Percentiles rank a stretch among this genome's conserved stretches.
These are phyloP conservation scores for Agonopterix subpropinquella DNA, from an alignment of 2,888 invertebrate species.

Conservation along the genomic window DNA sequence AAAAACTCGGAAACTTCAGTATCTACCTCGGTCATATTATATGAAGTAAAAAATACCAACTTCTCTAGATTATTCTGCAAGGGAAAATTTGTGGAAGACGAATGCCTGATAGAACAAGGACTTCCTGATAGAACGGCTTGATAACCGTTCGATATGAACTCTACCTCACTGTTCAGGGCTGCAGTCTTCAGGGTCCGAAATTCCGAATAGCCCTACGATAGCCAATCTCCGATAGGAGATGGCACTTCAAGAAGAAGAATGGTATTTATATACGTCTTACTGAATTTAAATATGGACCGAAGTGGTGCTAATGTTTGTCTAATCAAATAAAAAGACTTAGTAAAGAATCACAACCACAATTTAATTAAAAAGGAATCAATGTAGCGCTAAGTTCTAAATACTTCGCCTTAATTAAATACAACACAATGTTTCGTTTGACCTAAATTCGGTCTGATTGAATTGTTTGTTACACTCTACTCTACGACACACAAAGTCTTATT, in stretches of 20 bases:
- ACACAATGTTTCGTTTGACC: constrained; percentile 35
- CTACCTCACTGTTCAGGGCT: no score
- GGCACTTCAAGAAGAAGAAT: background rate
- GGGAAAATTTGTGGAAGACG: no score
- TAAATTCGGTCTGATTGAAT: constrained; percentile 25
- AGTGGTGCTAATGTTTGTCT: background rate
- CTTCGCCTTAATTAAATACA: constrained; percentile 27
- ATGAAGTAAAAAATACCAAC: no score
- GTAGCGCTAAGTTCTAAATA: constrained; percentile 8
- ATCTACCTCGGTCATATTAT: no score
- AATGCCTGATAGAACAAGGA: no score
- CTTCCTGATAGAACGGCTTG: no score
- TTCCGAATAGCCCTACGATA: no score
- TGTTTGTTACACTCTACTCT: constrained; percentile 4
- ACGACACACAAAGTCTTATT: background rate
- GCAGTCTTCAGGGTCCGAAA: no score
- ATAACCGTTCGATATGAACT: background rate
- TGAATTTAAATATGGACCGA: background rate
- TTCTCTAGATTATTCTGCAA: no score
- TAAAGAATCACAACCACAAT: background rate
- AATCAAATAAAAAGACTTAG: background rate
- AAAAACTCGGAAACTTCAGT: no score
- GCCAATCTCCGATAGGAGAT: background rate
- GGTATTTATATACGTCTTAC: background rate
- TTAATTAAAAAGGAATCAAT: constrained; percentile 2